Conservation (phyloP, 2,113 vertebrate genomes). For the Pteropus alecto region DNA sequence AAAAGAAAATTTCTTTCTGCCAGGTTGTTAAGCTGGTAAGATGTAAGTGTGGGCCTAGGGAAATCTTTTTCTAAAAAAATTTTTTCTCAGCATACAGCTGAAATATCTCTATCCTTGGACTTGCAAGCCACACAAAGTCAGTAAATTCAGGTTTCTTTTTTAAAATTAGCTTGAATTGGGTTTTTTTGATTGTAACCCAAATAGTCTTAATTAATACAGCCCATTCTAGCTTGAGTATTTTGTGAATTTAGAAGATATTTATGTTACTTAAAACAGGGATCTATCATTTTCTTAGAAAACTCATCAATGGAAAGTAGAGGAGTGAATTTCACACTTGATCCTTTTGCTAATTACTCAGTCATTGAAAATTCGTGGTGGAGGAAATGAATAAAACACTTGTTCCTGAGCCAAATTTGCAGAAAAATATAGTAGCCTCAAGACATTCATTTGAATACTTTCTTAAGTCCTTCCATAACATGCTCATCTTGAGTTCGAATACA, state of each 20-base stretch:
- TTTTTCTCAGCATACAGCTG: neutral
- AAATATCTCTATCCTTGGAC: neutral
- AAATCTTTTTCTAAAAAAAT: neutral
- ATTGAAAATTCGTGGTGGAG: neutral
- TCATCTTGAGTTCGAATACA: neutral
- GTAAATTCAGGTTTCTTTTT: neutral
- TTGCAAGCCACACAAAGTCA: neutral
- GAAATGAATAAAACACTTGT: conserved; percentile 28
- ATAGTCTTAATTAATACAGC: neutral
- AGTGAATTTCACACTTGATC: neutral
- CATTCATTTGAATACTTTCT: conserved; percentile 2
- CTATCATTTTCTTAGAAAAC: conserved; percentile 12
- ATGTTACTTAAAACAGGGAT: neutral
- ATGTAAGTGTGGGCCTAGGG: neutral
- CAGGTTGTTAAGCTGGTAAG: neutral
- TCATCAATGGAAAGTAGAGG: neutral
- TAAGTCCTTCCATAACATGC: neutral
- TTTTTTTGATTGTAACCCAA: neutral
- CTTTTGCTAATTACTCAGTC: conserved; percentile 17
- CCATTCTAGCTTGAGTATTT: neutral
- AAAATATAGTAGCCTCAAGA: neutral
- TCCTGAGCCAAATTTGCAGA: neutral
- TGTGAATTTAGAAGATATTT: neutral
- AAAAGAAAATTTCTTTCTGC: neutral
- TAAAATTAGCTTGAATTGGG: neutral